Percentiles rank a stretch among this genome's conserved stretches.
Evolutionary conservation across 2,113 vertebrate species (phyloP).

Genomic region (Vidua chalybeata): DNA sequence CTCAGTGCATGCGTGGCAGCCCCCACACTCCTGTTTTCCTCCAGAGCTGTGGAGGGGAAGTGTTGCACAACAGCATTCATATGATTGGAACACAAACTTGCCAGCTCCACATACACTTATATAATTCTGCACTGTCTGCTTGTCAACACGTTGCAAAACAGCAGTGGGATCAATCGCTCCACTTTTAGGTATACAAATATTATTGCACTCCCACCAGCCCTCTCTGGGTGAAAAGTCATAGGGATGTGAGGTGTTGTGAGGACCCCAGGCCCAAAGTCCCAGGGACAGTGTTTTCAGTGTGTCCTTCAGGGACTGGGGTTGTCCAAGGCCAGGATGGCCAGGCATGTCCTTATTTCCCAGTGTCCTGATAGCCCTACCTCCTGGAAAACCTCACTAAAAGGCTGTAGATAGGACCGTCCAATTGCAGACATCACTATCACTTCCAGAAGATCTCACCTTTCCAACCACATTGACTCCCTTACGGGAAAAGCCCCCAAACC

Average conservation of each 20-base stretch:
- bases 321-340: neutral
- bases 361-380: neutral
- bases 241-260: neutral
- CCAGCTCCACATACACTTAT: slow-evolving; percentile 15
- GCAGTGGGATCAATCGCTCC: slow-evolving; percentile 12
- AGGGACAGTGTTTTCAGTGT: accelerated
- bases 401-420: neutral
- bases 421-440: accelerated
- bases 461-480: neutral
- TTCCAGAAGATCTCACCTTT: neutral
- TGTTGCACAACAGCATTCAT: slow-evolving; percentile 17
- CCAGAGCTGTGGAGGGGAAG: neutral
- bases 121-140: neutral
- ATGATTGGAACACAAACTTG: neutral
- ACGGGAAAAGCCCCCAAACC: neutral
- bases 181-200: slow-evolving; percentile 36
- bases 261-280: neutral
- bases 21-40: neutral
- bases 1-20: accelerated
- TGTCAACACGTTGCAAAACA: slow-evolving; percentile 35
- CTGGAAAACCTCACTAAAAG: neutral
- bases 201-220: neutral
- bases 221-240: neutral
- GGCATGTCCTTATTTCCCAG: neutral
- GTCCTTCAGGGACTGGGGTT: accelerated